phyloP scores from a whole-genome alignment of 2,797 vertebrate genomes.

The Triplophysa bombifrons region DNA sequence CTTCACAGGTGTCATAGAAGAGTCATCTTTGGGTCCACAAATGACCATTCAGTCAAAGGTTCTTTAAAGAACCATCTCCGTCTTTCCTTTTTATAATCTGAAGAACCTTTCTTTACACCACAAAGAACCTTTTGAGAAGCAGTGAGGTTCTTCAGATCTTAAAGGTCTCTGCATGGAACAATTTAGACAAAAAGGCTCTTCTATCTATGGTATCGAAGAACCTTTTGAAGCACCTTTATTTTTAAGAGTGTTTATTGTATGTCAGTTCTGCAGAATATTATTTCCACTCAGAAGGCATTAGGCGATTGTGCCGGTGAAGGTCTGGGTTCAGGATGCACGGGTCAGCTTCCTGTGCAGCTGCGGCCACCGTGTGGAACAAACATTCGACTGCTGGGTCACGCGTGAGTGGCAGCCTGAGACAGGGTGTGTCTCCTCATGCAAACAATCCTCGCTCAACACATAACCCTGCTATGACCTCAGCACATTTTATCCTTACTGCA shows the following conservation, averaged over 20 bases:
- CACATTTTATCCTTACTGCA: not conserved
- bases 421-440: slow-evolving; percentile 45
- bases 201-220: too few species aligned
- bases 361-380: slow-evolving; percentile 1
- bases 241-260: not conserved
- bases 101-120: too few species aligned
- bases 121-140: too few species aligned
- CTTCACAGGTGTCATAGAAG: too few species aligned
- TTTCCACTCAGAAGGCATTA: not conserved
- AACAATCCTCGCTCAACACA: slow-evolving; percentile 8
- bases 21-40: too few species aligned
- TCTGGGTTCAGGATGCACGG: slow-evolving; percentile 2
- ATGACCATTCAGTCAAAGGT: too few species aligned
- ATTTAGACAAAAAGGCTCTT: too few species aligned
- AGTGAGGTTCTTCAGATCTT: too few species aligned
- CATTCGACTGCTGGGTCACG: not conserved
- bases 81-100: too few species aligned
- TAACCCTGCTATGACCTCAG: slow-evolving; percentile 40
- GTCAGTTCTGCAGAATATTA: not conserved
- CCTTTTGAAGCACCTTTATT: too few species aligned
- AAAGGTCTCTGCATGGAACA: too few species aligned
- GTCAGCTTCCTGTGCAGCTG: slow-evolving; percentile 14
- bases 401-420: slow-evolving; percentile 48
- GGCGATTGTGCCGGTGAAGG: not conserved
- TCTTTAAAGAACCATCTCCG: too few species aligned